phyloP scores from a whole-genome alignment of 2,888 invertebrate species.

The Hemithea aestivaria region DNA sequence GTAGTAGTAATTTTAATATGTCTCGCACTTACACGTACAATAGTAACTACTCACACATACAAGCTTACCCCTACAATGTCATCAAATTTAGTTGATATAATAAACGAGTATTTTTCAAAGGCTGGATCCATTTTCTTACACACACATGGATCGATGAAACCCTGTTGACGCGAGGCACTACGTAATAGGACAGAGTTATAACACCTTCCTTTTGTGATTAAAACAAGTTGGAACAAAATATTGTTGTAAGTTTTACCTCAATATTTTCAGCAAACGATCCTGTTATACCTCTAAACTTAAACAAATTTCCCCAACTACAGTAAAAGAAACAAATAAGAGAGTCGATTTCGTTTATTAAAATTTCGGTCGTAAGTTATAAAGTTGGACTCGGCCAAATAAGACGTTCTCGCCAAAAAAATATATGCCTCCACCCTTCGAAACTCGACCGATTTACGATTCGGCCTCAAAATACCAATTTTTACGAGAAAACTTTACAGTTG shows the following conservation, averaged over 20 bases:
- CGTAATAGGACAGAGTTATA: too few relatives aligned
- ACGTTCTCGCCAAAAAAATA: slow-evolving; percentile 47
- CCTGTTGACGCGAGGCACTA: too few relatives aligned
- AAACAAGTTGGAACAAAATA: too few relatives aligned
- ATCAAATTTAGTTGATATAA: too few relatives aligned
- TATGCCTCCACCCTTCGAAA: slow-evolving; percentile 31
- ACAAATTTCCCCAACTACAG: slow-evolving; percentile 37
- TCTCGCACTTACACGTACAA: too few relatives aligned
- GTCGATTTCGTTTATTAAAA: slow-evolving; percentile 56
- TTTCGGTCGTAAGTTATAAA: slow-evolving; percentile 50
- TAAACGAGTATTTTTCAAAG: too few relatives aligned
- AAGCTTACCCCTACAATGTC: too few relatives aligned
- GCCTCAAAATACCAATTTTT: slow-evolving; percentile 55
- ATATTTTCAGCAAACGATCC: slow-evolving; percentile 32
- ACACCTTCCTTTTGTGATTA: too few relatives aligned
- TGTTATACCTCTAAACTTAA: slow-evolving; percentile 37
- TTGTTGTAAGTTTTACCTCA: neutral
- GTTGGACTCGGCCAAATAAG: slow-evolving; percentile 46
- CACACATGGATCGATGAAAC: too few relatives aligned
- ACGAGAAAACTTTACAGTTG: slow-evolving; percentile 62
- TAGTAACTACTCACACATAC: too few relatives aligned
- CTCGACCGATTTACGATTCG: slow-evolving; percentile 53
- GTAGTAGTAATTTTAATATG: too few relatives aligned
- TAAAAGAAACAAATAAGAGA: slow-evolving; percentile 41
- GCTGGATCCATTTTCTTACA: too few relatives aligned